Percentiles rank a stretch among this genome's conserved stretches.
These are phyloP conservation scores for Pipra filicauda DNA, from an alignment of 2,113 vertebrate species.

Conservation along the genomic window DNA sequence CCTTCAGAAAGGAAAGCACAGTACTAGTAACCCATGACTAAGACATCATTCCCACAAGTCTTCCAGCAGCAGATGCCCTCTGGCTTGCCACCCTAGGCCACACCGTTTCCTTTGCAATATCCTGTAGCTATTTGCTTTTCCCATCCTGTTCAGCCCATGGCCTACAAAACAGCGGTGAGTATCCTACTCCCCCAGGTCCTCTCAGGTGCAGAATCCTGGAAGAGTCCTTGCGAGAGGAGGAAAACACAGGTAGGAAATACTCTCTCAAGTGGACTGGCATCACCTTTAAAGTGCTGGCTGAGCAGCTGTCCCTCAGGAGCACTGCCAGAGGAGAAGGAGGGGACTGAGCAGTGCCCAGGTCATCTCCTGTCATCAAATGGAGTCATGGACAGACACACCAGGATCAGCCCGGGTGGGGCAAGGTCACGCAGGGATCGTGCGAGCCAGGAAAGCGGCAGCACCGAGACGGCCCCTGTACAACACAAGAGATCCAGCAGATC, in stretches of 20 bases:
- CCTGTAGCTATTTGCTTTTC: background rate
- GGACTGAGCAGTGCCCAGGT: background rate
- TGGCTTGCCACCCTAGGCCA: background rate
- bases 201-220: background rate
- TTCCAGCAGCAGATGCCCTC: background rate
- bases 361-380: background rate
- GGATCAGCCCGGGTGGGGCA: background rate
- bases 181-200: background rate
- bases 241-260: background rate
- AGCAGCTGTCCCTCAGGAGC: background rate
- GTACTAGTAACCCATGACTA: background rate
- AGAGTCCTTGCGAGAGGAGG: background rate
- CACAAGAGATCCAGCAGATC: background rate
- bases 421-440: background rate
- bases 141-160: background rate
- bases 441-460: background rate
- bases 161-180: background rate
- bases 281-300: background rate
- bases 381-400: background rate
- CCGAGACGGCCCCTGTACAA: background rate
- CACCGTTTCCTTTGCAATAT: background rate
- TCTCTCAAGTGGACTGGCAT: background rate
- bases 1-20: background rate
- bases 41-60: accelerated
- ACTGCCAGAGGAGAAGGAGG: background rate